Base-by-base conservation (phyloP, 2,888 invertebrate species). In the Idaea biselata region DNA sequence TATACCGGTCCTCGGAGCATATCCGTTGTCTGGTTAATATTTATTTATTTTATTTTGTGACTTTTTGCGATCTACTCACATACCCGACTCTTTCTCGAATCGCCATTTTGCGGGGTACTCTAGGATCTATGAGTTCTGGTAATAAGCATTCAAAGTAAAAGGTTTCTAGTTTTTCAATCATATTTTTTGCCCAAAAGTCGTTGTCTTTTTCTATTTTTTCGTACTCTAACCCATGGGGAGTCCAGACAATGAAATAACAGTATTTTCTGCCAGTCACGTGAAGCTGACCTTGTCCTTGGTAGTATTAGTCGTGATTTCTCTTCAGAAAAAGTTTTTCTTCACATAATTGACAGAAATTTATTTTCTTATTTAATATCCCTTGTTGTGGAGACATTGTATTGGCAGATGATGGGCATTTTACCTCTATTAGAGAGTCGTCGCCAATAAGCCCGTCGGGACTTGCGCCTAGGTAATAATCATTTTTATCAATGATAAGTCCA, bases 61-160 rank as follows among this genome's bases (percentile, higher is more conserved):
- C n/a, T n/a, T n/a, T n/a, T n/a, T n/a, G n/a, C n/a, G n/a, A n/a
- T n/a, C n/a, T n/a, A n/a, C n/a, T n/a, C n/a, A n/a, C n/a, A n/a
- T n/a, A n/a, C n/a, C n/a, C n/a, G n/a, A n/a, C n/a, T 58, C 58
- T 58, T 18, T 58, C 58, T 31, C 58, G 17, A 31, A 25, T 18
- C n/a, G 11, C 18, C 18, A 58, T 4, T 25, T 58, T 58, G n/a
- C 58, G 4, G 16, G 58, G 58, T 16, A 58, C 17, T 25, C 58
- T 18, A 5, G 58, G 58, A 57, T 63, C 58, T 31, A 63, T 61
- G 18, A 63, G 16, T 57, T 63, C 60, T 32, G 63, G 63, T 56
- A 63, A 18, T 11, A 61, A 18, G 58, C 63, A 63, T 25, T 63
- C 18, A 61, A 61, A 58, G 55, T 63, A 61, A 63, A 63, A 63